A percentile compares a stretch with the other conserved stretches of the same genome.
These are phyloP conservation scores for Strigamia crassipes DNA, from an alignment of 2,888 invertebrate species.

Conservation along the genomic window DNA sequence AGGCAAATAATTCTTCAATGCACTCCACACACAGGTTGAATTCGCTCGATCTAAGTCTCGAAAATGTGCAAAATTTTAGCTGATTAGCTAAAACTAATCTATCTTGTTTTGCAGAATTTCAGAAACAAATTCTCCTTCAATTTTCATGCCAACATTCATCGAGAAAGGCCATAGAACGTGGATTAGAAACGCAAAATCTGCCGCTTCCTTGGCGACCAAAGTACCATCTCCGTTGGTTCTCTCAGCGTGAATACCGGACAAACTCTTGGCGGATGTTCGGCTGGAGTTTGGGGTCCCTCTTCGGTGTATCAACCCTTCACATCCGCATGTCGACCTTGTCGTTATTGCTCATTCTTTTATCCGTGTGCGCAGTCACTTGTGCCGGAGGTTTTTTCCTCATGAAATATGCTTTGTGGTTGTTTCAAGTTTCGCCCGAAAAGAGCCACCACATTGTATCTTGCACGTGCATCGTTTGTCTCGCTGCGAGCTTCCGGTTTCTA, in stretches of 20 bases:
- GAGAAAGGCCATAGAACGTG: background rate
- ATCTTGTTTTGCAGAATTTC: background rate
- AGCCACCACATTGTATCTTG: background rate
- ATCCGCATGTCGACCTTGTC: background rate
- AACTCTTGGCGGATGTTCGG: background rate
- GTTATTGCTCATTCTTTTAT: background rate
- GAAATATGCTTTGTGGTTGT: constrained; percentile 1
- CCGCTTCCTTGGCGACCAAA: constrained; percentile 14
- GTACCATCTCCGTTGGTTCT: background rate
- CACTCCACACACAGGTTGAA: constrained; percentile 19
- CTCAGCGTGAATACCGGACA: background rate
- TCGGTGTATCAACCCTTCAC: background rate
- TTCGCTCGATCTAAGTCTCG: background rate
- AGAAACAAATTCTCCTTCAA: constrained; percentile 6
- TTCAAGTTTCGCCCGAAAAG: constrained; percentile 2
- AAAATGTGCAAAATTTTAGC: no score
- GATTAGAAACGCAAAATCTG: background rate
- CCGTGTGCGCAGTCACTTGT: background rate
- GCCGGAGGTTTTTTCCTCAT: constrained; percentile 3
- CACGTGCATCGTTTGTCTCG: background rate
- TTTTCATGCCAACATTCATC: constrained; percentile 24
- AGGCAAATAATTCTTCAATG: constrained; percentile 28
- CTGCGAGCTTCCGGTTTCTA: background rate
- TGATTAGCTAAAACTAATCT: no score
- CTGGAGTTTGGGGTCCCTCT: background rate